phyloP scores from a whole-genome alignment of 1,140 invertebrate genomes.

The Dolichoris vasculosae region DNA sequence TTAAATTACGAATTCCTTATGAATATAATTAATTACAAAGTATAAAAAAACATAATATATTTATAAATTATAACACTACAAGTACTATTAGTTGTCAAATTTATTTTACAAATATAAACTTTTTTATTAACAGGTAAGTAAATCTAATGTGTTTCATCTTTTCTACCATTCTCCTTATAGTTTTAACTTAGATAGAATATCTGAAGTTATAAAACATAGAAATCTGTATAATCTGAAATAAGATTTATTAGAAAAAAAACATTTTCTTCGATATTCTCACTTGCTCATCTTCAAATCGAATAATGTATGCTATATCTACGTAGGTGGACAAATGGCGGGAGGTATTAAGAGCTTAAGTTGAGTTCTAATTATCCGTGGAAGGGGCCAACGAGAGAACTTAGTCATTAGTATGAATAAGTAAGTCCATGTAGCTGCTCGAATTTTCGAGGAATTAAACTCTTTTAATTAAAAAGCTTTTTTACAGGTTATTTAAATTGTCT shows the following conservation, averaged over 20 bases:
- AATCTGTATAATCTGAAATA: not conserved
- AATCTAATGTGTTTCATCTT: too few species aligned
- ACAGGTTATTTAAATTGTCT: slow-evolving; percentile 72
- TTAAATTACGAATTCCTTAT: too few species aligned
- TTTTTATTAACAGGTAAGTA: too few species aligned
- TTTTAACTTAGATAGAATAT: not conserved
- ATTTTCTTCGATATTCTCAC: not conserved
- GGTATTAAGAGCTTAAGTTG: slow-evolving; percentile 47
- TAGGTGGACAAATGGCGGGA: slow-evolving; percentile 16
- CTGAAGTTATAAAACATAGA: not conserved
- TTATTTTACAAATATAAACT: too few species aligned
- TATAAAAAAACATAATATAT: too few species aligned
- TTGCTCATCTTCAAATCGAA: slow-evolving; percentile 26
- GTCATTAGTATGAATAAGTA: slow-evolving; percentile 72
- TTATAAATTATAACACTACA: too few species aligned
- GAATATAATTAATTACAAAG: too few species aligned
- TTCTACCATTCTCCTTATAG: too few species aligned
- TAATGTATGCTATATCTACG: not conserved
- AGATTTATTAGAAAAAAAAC: slow-evolving; percentile 11
- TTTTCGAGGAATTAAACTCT: slow-evolving; percentile 66
- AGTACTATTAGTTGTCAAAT: too few species aligned
- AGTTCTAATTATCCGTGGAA: slow-evolving; percentile 56
- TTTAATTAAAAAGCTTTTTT: slow-evolving; percentile 71
- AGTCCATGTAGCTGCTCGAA: slow-evolving; percentile 35
- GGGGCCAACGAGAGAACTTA: slow-evolving; percentile 20